phyloP scores from a whole-genome alignment of 1,140 invertebrate species.

The Zaprionus gabonicus region DNA sequence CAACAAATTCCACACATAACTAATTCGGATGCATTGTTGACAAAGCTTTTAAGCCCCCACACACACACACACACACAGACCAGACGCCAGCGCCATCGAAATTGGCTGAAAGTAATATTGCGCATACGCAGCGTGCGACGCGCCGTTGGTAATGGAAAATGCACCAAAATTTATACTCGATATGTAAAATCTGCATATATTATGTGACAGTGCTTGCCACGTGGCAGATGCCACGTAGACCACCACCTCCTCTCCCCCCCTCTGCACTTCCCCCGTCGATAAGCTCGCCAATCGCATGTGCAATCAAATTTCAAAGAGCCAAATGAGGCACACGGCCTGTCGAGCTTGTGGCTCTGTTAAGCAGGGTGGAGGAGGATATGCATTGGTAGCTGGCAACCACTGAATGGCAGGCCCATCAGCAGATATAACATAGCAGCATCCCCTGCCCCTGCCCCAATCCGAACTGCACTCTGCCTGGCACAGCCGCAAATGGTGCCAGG shows the following conservation, averaged over 20 bases:
- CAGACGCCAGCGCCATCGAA: not conserved
- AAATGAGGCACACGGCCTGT: conserved; percentile 59
- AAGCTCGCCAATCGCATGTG: conserved; percentile 69
- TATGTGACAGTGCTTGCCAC: conserved; percentile 35
- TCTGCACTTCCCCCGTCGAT: conserved; percentile 5
- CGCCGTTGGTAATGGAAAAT: no score
- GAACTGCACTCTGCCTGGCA: not conserved
- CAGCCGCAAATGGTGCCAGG: conserved; percentile 28
- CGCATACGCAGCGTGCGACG: conserved; percentile 67
- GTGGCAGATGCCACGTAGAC: conserved; percentile 32
- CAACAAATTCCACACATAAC: conserved; percentile 17
- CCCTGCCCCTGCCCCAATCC: no score
- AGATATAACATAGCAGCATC: not conserved
- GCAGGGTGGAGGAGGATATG: not conserved
- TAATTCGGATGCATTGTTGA: conserved; percentile 25
- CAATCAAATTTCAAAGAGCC: conserved; percentile 75
- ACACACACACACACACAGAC: not conserved
- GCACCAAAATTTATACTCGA: conserved; percentile 66
- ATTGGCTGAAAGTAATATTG: conserved; percentile 55
- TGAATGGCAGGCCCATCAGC: conserved; percentile 23
- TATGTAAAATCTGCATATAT: conserved; percentile 70
- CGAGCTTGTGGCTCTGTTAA: not conserved
- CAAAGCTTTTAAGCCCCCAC: conserved; percentile 39
- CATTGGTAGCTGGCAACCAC: conserved; percentile 8
- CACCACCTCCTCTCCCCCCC: not conserved